Evolutionary conservation across 1,140 invertebrate species (phyloP).

Genomic region (Euura saliciscinereae): DNA sequence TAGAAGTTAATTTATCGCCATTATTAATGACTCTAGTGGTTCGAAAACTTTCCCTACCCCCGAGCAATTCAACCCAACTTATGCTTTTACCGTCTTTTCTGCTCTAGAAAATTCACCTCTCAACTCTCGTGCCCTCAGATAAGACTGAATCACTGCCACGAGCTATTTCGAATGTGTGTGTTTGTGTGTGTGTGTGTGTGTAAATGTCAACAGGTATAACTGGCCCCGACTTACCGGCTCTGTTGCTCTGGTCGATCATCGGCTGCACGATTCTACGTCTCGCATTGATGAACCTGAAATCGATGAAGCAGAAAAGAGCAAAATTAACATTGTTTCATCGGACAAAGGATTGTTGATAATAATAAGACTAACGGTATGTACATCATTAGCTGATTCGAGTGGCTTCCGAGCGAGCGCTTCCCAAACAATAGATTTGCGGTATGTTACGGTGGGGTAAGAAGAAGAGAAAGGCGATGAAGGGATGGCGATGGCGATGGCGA

Average conservation of each 20-base stretch:
- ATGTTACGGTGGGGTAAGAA: constrained; percentile 46
- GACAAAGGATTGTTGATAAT: too few species aligned
- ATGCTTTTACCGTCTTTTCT: neutral
- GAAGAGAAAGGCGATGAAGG: constrained; percentile 32
- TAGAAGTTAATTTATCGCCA: neutral
- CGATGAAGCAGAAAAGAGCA: neutral
- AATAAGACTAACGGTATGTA: neutral
- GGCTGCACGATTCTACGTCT: constrained; percentile 96
- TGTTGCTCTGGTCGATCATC: constrained; percentile 97
- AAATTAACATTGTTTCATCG: too few species aligned
- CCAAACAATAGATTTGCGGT: constrained; percentile 58
- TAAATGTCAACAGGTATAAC: constrained; percentile 29
- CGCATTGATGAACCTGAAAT: constrained; percentile 97
- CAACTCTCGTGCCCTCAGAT: too few species aligned
- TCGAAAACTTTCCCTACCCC: too few species aligned
- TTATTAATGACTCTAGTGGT: neutral
- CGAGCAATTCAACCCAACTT: too few species aligned
- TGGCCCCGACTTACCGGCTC: constrained; percentile 83
- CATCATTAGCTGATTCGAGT: constrained; percentile 39
- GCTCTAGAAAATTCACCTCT: too few species aligned
- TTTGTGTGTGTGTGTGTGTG: constrained; percentile 26
- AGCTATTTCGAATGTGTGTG: neutral
- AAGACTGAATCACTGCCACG: too few species aligned
- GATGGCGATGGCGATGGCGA: too few species aligned
- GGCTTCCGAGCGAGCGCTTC: constrained; percentile 48